Percentiles rank a stretch among this genome's conserved stretches.
phyloP scores from a whole-genome alignment of 2,113 vertebrate species.

The Montifringilla adamsi region DNA sequence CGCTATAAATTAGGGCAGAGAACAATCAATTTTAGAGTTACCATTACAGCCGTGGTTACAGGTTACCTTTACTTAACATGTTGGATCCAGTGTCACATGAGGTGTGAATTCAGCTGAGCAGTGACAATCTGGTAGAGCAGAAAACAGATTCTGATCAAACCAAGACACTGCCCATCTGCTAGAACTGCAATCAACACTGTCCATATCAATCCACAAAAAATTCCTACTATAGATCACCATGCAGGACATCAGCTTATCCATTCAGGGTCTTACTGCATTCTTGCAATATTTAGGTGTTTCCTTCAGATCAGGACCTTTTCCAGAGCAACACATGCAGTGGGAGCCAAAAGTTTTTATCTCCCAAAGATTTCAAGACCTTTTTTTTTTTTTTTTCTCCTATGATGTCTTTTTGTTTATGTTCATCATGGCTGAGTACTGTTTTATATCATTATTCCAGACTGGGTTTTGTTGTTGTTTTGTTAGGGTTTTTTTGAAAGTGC shows the following conservation, averaged over 20 bases:
- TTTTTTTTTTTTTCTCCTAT: fast-evolving
- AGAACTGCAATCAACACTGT: not conserved
- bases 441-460: not conserved
- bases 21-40: not conserved
- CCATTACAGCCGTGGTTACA: not conserved
- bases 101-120: not conserved
- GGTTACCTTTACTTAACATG: not conserved
- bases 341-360: not conserved
- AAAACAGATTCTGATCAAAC: not conserved
- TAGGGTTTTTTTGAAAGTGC: not conserved
- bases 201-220: not conserved
- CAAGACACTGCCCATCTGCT: not conserved
- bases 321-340: fast-evolving
- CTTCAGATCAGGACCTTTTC: not conserved
- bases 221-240: not conserved
- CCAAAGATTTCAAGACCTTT: not conserved
- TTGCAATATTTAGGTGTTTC: not conserved
- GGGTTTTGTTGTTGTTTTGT: not conserved
- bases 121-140: not conserved
- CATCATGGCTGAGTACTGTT: not conserved
- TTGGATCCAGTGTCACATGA: not conserved
- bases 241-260: not conserved
- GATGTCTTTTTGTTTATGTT: not conserved
- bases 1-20: not conserved
- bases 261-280: not conserved